phyloP scores from a whole-genome alignment of 2,113 vertebrate genomes.

The Rousettus leschenaultii region DNA sequence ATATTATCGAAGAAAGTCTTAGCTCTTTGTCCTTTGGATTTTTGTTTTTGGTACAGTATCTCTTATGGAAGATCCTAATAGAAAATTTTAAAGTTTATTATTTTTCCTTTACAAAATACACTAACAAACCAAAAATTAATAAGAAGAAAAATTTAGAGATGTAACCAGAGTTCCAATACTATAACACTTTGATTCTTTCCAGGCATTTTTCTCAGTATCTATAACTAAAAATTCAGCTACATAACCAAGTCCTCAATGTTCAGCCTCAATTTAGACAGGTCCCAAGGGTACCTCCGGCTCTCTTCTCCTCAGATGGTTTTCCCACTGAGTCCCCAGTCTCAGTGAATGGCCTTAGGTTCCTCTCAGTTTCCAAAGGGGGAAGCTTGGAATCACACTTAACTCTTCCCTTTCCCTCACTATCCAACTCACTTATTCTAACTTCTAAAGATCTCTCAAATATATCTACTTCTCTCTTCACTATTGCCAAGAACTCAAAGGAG shows the following conservation, averaged over 20 bases:
- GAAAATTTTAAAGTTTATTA: neutral
- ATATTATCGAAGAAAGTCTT: neutral
- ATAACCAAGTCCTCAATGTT: neutral
- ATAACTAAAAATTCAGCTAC: neutral
- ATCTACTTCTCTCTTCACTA: neutral
- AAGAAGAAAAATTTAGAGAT: neutral
- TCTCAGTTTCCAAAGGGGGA: neutral
- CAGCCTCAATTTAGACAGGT: neutral
- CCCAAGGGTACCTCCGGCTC: neutral
- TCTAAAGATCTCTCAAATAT: neutral
- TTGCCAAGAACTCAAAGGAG: neutral
- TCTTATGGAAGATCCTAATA: neutral
- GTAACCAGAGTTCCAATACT: neutral
- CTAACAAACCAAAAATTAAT: conserved; percentile 21
- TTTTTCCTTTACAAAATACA: conserved; percentile 33
- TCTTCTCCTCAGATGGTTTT: neutral
- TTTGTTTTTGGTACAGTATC: neutral
- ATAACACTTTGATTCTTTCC: conserved; percentile 24
- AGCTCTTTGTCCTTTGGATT: neutral
- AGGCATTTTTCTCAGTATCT: neutral
- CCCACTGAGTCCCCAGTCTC: neutral
- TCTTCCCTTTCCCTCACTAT: neutral
- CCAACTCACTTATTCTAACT: neutral
- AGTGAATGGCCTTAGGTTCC: neutral
- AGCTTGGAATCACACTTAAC: neutral